Evolutionary conservation across 2,888 invertebrate species (phyloP).

Genomic region (Emmelina monodactyla): DNA sequence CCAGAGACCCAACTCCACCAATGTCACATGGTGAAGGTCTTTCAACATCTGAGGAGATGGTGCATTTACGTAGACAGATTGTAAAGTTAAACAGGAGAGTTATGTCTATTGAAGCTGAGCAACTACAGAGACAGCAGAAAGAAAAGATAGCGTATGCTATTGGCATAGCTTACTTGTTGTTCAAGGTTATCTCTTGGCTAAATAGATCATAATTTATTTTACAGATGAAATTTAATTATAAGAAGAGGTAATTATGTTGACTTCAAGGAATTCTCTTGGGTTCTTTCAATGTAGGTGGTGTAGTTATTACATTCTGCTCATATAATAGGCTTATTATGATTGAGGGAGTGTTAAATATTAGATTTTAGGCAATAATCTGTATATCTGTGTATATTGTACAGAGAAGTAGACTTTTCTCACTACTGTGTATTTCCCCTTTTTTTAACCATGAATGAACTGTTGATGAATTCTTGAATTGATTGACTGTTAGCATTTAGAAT

Average conservation of each 20-base stretch:
- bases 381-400: conserved; percentile 43
- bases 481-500: not conserved
- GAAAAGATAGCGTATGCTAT: conserved; percentile 87
- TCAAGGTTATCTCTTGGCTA: conserved; percentile 87
- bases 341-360: conserved; percentile 35
- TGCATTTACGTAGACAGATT: conserved; percentile 84
- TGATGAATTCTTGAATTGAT: not conserved
- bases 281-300: not conserved
- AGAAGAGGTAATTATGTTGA: conserved; percentile 45
- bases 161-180: conserved; percentile 84
- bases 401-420: conserved; percentile 27
- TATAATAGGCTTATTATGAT: conserved; percentile 15
- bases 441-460: conserved; percentile 35
- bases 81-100: conserved; percentile 88
- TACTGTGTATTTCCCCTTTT: conserved; percentile 28
- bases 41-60: conserved; percentile 78
- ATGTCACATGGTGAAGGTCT: conserved; percentile 70
- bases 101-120: conserved; percentile 86
- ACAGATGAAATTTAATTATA: conserved; percentile 32
- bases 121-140: conserved; percentile 82
- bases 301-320: conserved; percentile 2
- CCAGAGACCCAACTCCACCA: conserved; percentile 74
- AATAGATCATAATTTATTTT: conserved; percentile 46
- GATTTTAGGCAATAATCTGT: conserved; percentile 50
- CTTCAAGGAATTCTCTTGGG: conserved; percentile 32